These are phyloP conservation scores for Tricholauxania praeusta DNA, from an alignment of 2,888 invertebrate species.

Conservation along the genomic window DNA sequence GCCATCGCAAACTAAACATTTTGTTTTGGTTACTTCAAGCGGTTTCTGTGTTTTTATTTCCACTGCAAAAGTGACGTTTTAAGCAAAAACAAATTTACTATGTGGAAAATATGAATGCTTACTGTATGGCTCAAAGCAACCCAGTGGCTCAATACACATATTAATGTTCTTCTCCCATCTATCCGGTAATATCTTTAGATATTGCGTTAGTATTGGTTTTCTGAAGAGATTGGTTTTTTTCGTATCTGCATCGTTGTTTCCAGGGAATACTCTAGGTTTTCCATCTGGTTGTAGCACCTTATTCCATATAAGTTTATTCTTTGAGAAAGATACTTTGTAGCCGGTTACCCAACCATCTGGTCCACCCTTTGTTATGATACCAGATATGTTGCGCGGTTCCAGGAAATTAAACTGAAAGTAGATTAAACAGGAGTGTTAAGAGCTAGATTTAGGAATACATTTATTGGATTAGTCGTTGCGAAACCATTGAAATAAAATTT, in stretches of 20 bases:
- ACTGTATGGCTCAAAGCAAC: slow-evolving; percentile 83
- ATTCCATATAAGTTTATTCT: slow-evolving; percentile 79
- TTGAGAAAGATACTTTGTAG: slow-evolving; percentile 81
- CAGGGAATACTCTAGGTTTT: slow-evolving; percentile 75
- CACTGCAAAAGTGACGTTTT: neutral
- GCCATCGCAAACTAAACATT: slow-evolving; percentile 72
- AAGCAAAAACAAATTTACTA: neutral
- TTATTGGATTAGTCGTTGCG: neutral
- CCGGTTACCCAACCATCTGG: slow-evolving; percentile 80
- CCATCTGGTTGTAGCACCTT: slow-evolving; percentile 72
- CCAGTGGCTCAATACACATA: slow-evolving; percentile 80
- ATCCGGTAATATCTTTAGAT: slow-evolving; percentile 77
- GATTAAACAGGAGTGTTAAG: neutral
- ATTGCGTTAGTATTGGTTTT: slow-evolving; percentile 80
- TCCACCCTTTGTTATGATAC: slow-evolving; percentile 80
- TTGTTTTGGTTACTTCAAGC: slow-evolving; percentile 40
- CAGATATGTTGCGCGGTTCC: slow-evolving; percentile 81
- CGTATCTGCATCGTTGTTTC: slow-evolving; percentile 77
- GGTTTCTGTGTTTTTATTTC: neutral
- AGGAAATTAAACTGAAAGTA: slow-evolving; percentile 77
- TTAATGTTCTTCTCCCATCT: slow-evolving; percentile 82
- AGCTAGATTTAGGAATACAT: neutral
- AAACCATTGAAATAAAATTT: neutral
- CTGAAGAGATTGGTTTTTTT: slow-evolving; percentile 76
- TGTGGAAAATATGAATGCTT: slow-evolving; percentile 58